phyloP scores from a whole-genome alignment of 2,113 vertebrate species.

The Pimephales promelas region DNA sequence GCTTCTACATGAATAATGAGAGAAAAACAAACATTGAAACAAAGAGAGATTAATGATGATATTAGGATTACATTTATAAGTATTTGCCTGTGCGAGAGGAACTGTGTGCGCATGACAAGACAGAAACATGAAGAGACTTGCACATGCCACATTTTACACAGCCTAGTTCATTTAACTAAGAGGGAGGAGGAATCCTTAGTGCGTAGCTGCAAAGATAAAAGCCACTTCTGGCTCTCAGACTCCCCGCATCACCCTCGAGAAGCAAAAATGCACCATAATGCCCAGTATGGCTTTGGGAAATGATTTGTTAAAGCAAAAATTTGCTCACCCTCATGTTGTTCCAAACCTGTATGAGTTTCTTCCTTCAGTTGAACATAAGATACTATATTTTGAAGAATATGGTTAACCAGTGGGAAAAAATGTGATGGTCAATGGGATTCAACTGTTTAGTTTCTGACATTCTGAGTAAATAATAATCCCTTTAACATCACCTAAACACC shows the following conservation, averaged over 20 bases:
- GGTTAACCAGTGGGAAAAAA: too few relatives aligned
- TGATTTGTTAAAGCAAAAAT: too few relatives aligned
- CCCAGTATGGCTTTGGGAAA: neutral
- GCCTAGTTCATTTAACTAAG: conserved; percentile 18
- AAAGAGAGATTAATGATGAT: conserved; percentile 1
- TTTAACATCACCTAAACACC: neutral
- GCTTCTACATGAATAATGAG: conserved; percentile 60
- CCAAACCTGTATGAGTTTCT: too few relatives aligned
- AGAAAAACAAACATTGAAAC: neutral
- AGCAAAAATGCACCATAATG: neutral
- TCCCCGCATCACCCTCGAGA: neutral
- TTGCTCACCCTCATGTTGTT: too few relatives aligned
- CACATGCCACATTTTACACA: conserved; percentile 39
- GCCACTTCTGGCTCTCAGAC: conserved; percentile 13
- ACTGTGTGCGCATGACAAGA: neutral
- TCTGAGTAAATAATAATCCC: too few relatives aligned
- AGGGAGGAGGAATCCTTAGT: conserved; percentile 36
- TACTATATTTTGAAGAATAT: too few relatives aligned
- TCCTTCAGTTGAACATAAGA: too few relatives aligned
- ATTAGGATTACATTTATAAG: neutral
- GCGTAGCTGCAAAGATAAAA: conserved; percentile 26
- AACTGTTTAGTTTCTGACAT: too few relatives aligned
- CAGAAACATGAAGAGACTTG: conserved; percentile 28
- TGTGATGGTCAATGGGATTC: too few relatives aligned
- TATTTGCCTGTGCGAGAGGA: neutral